Percentiles rank a stretch among this genome's conserved stretches.
These are phyloP conservation scores for Myiagra hebetior DNA, from an alignment of 2,113 vertebrate genomes.

Conservation along the genomic window DNA sequence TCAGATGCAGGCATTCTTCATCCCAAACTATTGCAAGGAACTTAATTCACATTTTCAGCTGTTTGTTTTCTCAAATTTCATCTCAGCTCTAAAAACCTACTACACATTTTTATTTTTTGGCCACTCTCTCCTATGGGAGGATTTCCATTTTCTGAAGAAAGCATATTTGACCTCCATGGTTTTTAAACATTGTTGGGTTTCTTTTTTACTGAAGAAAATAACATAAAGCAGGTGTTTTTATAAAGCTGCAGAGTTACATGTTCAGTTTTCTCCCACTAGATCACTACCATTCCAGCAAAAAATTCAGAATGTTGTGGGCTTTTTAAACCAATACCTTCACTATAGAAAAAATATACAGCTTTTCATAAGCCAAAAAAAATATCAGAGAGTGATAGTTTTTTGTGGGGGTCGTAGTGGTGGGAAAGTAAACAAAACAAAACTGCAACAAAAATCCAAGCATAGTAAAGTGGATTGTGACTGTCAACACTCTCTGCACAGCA, in stretches of 20 bases:
- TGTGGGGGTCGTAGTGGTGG: not conserved
- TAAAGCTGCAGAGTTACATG: not conserved
- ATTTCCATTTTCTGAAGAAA: not conserved
- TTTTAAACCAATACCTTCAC: not conserved
- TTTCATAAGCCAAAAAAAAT: not conserved
- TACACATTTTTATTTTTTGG: fast-evolving
- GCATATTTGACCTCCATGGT: not conserved
- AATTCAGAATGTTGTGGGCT: fast-evolving
- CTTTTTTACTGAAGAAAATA: not conserved
- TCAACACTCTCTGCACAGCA: not conserved
- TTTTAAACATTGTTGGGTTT: not conserved
- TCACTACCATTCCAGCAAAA: not conserved
- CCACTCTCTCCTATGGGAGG: not conserved
- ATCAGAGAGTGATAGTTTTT: not conserved
- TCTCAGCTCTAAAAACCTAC: not conserved
- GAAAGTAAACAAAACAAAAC: not conserved
- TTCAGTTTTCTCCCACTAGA: not conserved
- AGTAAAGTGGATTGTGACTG: not conserved
- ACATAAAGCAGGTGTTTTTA: not conserved
- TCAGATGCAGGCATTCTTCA: not conserved
- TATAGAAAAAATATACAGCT: not conserved
- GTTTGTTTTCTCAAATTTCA: not conserved
- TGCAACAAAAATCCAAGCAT: not conserved
- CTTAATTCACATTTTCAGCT: not conserved
- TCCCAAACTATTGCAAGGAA: not conserved